Conservation (phyloP, 1,140 invertebrate genomes). For the Maconellicoccus hirsutus region DNA sequence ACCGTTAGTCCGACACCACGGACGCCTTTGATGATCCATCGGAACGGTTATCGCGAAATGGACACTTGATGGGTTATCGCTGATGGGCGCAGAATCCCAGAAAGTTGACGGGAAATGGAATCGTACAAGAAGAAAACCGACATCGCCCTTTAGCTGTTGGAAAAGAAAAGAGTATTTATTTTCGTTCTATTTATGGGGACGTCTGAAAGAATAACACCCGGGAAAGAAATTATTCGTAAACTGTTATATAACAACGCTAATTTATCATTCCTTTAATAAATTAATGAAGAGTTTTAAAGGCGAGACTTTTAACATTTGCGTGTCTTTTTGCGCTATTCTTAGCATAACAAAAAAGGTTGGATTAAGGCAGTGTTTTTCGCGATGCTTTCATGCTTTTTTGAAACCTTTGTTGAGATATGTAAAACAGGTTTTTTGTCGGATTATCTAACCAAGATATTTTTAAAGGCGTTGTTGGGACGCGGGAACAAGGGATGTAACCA, state of each 20-base stretch:
- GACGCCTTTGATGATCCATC: too few relatives aligned
- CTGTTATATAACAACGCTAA: constrained; percentile 17
- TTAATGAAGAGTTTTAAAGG: constrained; percentile 20
- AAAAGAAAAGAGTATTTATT: constrained; percentile 12
- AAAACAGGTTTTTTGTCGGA: constrained; percentile 13
- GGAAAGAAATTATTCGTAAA: constrained; percentile 14
- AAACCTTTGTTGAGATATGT: background rate
- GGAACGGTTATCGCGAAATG: too few relatives aligned
- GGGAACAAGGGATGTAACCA: background rate
- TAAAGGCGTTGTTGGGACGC: background rate
- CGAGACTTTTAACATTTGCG: background rate
- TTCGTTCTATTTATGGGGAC: constrained; percentile 10
- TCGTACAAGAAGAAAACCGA: background rate
- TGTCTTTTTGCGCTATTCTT: constrained; percentile 12
- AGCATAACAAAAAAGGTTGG: background rate
- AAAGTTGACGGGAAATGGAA: background rate
- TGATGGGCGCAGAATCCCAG: too few relatives aligned
- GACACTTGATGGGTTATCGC: too few relatives aligned
- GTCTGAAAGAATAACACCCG: background rate
- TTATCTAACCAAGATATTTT: background rate
- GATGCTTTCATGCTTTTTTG: background rate
- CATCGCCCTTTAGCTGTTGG: background rate
- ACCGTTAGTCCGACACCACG: too few relatives aligned
- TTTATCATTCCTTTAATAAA: constrained; percentile 22
- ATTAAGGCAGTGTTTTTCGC: background rate